Base-by-base conservation (phyloP, 2,113 vertebrate species). In the Brachypteracias leptosomus region DNA sequence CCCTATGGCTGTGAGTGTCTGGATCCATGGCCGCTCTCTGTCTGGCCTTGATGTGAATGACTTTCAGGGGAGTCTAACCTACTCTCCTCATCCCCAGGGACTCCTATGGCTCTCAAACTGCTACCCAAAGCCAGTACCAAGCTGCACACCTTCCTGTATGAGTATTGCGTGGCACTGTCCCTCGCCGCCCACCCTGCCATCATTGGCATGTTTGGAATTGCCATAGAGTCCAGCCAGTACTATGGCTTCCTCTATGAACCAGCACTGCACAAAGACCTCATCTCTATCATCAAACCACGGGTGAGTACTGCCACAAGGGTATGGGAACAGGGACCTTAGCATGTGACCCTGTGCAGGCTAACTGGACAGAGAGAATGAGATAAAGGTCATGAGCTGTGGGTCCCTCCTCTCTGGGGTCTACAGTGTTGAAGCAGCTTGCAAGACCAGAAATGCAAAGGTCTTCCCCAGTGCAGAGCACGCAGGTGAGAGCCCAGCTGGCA, bases 221-320 rank as follows among this genome's bases (percentile, higher is more conserved):
- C 98, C 94, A 98, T 99, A 16, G 99, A 99, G 95, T 99, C 99
- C 0, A 92, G 98, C 21, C 96, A 98, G 57, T 98, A 99, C 95
- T 99, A 99, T 29, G 99, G 98, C 83, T 99, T 99, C 79, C 98
- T 99, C 54, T 99, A 98, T 0, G 99, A 99, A 95, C 98, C 99
- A 1, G 97, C 99, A 2, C 97, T 98, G 54, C 98, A 99, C 3
- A 98, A 98, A n/a, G 99, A 99, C 93, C 98, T 99, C 86, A 99
- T 99, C 65, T 97, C 98, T 66, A 98, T 99, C 97, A 99, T 99
- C 96, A 98, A 99, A 91, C 99, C 99, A 33, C 98, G 98, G 74
- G 99, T 99, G 95, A 97, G 98, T 88, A 59, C 28, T 75, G 20
- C 36, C 46, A 6, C 51, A 47, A 21, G 54, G 66, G 33, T 7